Evolutionary conservation across 1,140 invertebrate genomes (phyloP).

Genomic region (Holcopasites calliopsidis): DNA sequence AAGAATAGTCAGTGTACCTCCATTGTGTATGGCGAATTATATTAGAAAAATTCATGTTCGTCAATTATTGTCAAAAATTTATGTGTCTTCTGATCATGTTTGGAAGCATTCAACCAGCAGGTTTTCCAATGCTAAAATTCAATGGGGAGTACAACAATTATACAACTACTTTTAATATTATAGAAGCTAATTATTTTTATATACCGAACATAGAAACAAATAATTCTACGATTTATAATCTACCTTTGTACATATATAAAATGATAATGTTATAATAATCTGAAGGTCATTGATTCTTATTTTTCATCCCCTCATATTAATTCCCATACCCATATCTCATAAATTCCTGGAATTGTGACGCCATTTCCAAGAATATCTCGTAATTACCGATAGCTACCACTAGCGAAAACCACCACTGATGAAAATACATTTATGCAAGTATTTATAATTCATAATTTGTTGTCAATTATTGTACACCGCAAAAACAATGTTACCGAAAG

Average conservation of each 20-base stretch:
- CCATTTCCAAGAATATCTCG: no score
- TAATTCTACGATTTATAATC: constrained; percentile 66
- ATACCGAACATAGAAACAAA: constrained; percentile 66
- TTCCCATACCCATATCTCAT: no score
- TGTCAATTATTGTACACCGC: no score
- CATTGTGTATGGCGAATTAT: constrained; percentile 69
- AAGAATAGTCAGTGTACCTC: constrained; percentile 78
- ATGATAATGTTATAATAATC: constrained; percentile 27
- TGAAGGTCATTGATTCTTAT: no score
- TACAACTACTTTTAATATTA: constrained; percentile 66
- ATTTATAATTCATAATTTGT: no score
- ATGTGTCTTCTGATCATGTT: not conserved
- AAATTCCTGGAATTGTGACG: no score
- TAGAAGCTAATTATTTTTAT: constrained; percentile 75
- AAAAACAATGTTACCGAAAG: no score
- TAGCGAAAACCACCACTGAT: no score
- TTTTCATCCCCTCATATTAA: no score
- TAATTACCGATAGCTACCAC: no score
- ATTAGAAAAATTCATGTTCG: constrained; percentile 58
- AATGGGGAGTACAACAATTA: constrained; percentile 32
- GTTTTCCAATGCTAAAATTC: not conserved
- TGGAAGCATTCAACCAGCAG: constrained; percentile 1
- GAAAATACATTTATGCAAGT: no score
- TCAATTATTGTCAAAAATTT: not conserved
- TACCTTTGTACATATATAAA: constrained; percentile 73